These are phyloP conservation scores for Ailurus styani DNA, from an alignment of 2,113 vertebrate genomes.

Conservation along the genomic window DNA sequence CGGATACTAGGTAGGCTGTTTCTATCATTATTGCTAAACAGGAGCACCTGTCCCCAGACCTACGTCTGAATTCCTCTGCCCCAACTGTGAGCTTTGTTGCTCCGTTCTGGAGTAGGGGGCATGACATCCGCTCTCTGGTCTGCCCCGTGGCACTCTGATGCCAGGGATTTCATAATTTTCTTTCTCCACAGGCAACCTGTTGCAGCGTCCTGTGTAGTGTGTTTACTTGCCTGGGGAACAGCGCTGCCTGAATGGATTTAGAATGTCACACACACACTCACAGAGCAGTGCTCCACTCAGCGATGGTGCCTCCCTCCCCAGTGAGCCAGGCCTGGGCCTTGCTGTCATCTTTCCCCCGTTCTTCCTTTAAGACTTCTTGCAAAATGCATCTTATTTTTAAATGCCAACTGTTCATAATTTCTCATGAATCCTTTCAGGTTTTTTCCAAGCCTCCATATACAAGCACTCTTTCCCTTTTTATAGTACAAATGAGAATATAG, in stretches of 20 bases:
- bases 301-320: background rate
- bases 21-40: background rate
- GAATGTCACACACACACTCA: background rate
- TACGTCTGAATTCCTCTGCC: background rate
- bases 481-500: background rate
- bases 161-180: background rate
- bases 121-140: background rate
- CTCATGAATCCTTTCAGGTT: background rate
- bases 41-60: background rate
- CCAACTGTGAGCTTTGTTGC: background rate
- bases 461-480: background rate
- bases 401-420: constrained; percentile 39
- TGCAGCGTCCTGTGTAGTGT: background rate
- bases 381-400: constrained; percentile 49
- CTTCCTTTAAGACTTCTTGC: constrained; percentile 30
- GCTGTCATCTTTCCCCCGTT: background rate
- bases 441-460: background rate
- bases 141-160: no score
- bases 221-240: background rate
- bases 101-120: background rate
- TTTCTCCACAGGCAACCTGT: background rate
- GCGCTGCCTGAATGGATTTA: background rate
- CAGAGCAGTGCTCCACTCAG: background rate
- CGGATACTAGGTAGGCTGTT: background rate
- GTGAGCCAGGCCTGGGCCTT: background rate